Conservation (phyloP, 2,888 invertebrate species). For the Ectemnius cavifrons region DNA sequence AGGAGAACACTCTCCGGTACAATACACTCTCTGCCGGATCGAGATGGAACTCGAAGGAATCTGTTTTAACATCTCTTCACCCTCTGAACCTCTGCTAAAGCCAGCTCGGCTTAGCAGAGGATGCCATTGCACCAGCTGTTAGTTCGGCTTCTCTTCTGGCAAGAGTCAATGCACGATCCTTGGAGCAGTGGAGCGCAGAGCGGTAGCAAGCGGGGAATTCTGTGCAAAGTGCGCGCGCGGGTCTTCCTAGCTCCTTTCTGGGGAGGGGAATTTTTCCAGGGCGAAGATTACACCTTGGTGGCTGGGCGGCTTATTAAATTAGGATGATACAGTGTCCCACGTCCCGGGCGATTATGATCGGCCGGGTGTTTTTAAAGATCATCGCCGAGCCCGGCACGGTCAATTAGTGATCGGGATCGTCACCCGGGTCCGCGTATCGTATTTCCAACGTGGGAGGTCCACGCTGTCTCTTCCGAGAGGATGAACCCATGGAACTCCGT, state of each 20-base stretch:
- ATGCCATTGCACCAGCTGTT: too few species aligned
- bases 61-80: too few species aligned
- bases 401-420: conserved; percentile 77
- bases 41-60: too few species aligned
- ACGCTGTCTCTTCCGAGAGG: conserved; percentile 73
- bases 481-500: conserved; percentile 75
- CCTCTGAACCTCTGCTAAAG: too few species aligned
- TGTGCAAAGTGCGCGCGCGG: neutral
- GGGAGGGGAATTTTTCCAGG: conserved; percentile 18
- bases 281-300: conserved; percentile 38
- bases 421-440: conserved; percentile 70
- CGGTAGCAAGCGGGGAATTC: neutral
- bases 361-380: conserved; percentile 70
- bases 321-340: conserved; percentile 68
- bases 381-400: conserved; percentile 69
- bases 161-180: too few species aligned
- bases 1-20: too few species aligned
- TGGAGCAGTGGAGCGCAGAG: neutral
- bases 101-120: too few species aligned
- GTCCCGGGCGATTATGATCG: conserved; percentile 72
- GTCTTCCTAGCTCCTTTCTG: neutral
- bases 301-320: conserved; percentile 63
- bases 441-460: conserved; percentile 77
- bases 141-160: too few species aligned
- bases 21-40: too few species aligned